Base-by-base conservation (phyloP, 2,888 invertebrate species). In the Chelonus formosanus region DNA sequence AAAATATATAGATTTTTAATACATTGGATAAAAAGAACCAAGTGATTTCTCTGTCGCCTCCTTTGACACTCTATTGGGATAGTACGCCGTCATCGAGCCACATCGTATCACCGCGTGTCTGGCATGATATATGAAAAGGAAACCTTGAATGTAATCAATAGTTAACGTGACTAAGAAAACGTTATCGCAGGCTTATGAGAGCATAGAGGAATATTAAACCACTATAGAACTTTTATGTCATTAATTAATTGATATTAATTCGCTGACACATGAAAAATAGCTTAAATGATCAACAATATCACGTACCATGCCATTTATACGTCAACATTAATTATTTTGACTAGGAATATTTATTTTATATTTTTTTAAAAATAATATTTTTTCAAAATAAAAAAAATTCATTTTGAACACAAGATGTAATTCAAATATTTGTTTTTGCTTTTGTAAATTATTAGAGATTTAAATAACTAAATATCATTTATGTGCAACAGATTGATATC, bases 81-180 rank as follows among this genome's bases (percentile, higher is more conserved):
- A 60, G 44, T 61, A 63, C 50, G 48, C 40, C 48, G 59, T 61
- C 55, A 50, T 36, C 44, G 50, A 35, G 54, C 58, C 31, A 34
- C 20, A 58, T 43, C 45, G 59, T 63, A 66, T 71, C 61, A 68
- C 64, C 54, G 67, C 31, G 63, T 55, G 63, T 65, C 65, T 67
- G 60, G 69, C 67, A 76, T 79, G 75, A 76, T 79, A 79, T 77
- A 81, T 79, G 75, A 77, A 80, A 78, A 74, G 66, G 61, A 68
- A 75, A 71, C 78, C 77, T 77, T 75, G 75, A 71, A 65, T 68
- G 72, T 70, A 77, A 81, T 81, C 78, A 76, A 79, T 79, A 80
- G 73, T 75, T 65, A 75, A 75, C 73, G 73, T 63, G 65, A 62
- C 65, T 71, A 67, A 70, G 72, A 71, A 74, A 75, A 73, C 63